Percentiles rank a stretch among this genome's conserved stretches.
Conservation (phyloP, 2,888 invertebrate genomes). For the Apomyelois bistriatella region DNA sequence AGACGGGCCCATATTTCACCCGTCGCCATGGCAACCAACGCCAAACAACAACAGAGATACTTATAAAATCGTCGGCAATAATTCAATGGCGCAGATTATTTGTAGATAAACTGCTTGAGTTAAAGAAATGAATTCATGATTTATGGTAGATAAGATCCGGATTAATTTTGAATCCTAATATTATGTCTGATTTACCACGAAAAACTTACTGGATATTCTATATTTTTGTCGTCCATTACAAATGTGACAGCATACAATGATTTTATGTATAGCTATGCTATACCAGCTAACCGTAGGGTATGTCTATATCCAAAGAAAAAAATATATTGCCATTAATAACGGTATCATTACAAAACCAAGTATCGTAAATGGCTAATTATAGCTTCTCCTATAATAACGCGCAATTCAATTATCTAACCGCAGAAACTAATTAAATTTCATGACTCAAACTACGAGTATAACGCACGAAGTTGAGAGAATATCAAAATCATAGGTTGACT, state of each 20-base stretch:
- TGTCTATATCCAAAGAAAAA: no score
- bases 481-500: conserved; percentile 55
- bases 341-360: no score
- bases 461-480: conserved; percentile 15
- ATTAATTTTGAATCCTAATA: neutral
- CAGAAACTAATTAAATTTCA: conserved; percentile 13
- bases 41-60: conserved; percentile 56
- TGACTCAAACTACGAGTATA: conserved; percentile 11
- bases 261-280: no score
- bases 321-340: no score
- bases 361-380: neutral
- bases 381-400: neutral
- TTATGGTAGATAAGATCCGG: neutral
- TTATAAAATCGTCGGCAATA: conserved; percentile 28
- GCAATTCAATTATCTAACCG: conserved; percentile 1
- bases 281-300: no score
- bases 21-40: conserved; percentile 60
- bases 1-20: conserved; percentile 71
- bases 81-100: conserved; percentile 12
- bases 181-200: no score
- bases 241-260: no score
- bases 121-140: conserved; percentile 5
- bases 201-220: neutral
- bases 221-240: no score
- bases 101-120: conserved; percentile 6